These are phyloP conservation scores for Pararge aegeria DNA, from an alignment of 1,140 invertebrate species.

Conservation along the genomic window DNA sequence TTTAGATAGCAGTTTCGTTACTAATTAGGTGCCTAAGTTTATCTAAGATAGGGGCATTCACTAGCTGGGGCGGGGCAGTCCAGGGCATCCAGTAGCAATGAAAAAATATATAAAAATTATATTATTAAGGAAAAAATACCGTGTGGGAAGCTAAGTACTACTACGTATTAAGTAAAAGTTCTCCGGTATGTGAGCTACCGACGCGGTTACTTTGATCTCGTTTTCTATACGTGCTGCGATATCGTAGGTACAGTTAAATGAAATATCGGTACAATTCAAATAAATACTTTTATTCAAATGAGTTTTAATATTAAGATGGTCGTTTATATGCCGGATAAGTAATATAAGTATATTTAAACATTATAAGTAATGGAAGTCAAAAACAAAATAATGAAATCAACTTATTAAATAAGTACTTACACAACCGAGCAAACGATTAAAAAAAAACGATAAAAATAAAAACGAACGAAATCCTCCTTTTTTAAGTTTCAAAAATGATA, in stretches of 20 bases:
- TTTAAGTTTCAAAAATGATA: slow-evolving; percentile 38
- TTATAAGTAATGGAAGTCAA: slow-evolving; percentile 58
- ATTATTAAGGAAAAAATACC: slow-evolving; percentile 56
- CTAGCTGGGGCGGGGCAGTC: slow-evolving; percentile 68
- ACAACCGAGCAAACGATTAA: slow-evolving; percentile 71
- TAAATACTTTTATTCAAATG: slow-evolving; percentile 77
- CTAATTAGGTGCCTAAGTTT: slow-evolving; percentile 66
- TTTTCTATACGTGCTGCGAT: slow-evolving; percentile 24
- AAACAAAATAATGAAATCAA: slow-evolving; percentile 69
- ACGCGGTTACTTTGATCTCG: slow-evolving; percentile 27
- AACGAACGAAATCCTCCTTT: slow-evolving; percentile 47
- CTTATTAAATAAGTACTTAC: slow-evolving; percentile 77
- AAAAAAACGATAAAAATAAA: slow-evolving; percentile 43
- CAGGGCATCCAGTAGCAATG: slow-evolving; percentile 75
- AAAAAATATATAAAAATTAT: slow-evolving; percentile 58
- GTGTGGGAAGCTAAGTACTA: slow-evolving; percentile 59
- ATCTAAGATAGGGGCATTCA: slow-evolving; percentile 73
- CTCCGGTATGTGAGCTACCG: slow-evolving; percentile 76
- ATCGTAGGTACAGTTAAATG: slow-evolving; percentile 53
- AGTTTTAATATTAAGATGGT: slow-evolving; percentile 60
- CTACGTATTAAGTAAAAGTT: slow-evolving; percentile 54
- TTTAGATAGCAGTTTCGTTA: slow-evolving; percentile 66
- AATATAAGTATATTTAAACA: slow-evolving; percentile 56
- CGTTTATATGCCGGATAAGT: slow-evolving; percentile 73
- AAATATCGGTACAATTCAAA: slow-evolving; percentile 66